These are phyloP conservation scores for Hirtodrosophila trivittata DNA, from an alignment of 2,888 invertebrate species.

Conservation along the genomic window DNA sequence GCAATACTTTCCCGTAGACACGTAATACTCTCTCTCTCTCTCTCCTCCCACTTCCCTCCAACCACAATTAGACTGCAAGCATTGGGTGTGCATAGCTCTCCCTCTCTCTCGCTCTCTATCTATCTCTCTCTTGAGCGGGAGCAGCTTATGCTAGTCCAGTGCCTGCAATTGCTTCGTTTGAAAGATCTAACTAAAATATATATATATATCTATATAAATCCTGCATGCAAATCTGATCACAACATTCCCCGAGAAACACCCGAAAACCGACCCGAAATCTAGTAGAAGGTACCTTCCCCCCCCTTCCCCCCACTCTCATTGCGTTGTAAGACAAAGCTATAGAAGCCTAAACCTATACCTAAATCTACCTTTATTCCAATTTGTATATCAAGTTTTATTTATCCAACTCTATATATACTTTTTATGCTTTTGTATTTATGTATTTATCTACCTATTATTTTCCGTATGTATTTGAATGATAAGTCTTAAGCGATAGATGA, in stretches of 20 bases:
- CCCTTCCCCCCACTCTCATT: conserved; percentile 6
- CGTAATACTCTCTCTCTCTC: no score
- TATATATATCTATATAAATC: conserved; percentile 17
- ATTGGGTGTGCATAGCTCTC: conserved; percentile 10
- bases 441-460: conserved; percentile 53
- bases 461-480: conserved; percentile 69
- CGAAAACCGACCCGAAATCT: conserved; percentile 17
- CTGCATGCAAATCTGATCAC: conserved; percentile 51
- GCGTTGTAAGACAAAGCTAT: conserved; percentile 24
- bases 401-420: conserved; percentile 44
- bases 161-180: not conserved
- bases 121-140: no score
- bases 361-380: no score
- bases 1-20: conserved; percentile 30
- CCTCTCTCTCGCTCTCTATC: conserved; percentile 14
- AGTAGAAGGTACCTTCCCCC: conserved; percentile 12
- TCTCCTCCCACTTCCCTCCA: not conserved
- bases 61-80: not conserved
- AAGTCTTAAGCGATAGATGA: conserved; percentile 41
- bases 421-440: conserved; percentile 77
- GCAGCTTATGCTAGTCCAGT: no score
- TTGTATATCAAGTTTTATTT: conserved; percentile 42
- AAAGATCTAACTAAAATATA: no score
- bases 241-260: conserved; percentile 23
- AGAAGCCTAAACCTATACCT: no score